Base-by-base conservation (phyloP, 1,140 invertebrate genomes). In the Megalopta genalis region DNA sequence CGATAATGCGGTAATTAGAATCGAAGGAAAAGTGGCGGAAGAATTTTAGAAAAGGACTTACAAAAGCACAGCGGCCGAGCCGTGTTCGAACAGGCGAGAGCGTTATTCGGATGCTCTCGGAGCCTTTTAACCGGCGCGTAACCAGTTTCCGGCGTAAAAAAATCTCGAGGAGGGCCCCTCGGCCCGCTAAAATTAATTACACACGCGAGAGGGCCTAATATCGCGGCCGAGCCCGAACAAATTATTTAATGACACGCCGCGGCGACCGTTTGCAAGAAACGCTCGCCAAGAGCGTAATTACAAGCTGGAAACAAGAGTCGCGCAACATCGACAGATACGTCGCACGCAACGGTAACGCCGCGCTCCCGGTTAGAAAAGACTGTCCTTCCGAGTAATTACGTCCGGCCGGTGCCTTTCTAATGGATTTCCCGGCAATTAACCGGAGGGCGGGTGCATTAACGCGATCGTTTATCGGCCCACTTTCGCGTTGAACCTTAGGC, bases 341-440 rank as follows among this genome's bases (percentile, higher is more conserved):
- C 27, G 16, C 32, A 66, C 71, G 25, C 42, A 6, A 52, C 25
- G 59, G 23, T 9, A 18, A 49, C 59, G 1, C 21, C 18, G 14
- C 1, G 49, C 49, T 10, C 16, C n/a, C 2, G 23, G 37, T 46
- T 57, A 57, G 37, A 68, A 49, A 8, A 42, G 32, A 27, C 9
- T 57, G 73, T 68, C 39, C 65, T 46, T 68, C 14, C 46, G 25
- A 16, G 18, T 68, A 76, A 68, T 76, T 76, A 59, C 39, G 42
- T 23, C 71, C 12, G 23, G 14, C 39, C 49, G 23, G 6, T 59
- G 49, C 57, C 63, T 73, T 32, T 59, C 49, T 71, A 67, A 63
- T 82, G 64, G 62, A 75, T 63, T 78, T 73, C 74, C 64, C 42
- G 49, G 23, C 39, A 59, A 84, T 84, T 83, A 83, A 69, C n/a